Percentiles rank a stretch among this genome's conserved stretches.
phyloP scores from a whole-genome alignment of 2,113 vertebrate genomes.

The Dromas ardeola region DNA sequence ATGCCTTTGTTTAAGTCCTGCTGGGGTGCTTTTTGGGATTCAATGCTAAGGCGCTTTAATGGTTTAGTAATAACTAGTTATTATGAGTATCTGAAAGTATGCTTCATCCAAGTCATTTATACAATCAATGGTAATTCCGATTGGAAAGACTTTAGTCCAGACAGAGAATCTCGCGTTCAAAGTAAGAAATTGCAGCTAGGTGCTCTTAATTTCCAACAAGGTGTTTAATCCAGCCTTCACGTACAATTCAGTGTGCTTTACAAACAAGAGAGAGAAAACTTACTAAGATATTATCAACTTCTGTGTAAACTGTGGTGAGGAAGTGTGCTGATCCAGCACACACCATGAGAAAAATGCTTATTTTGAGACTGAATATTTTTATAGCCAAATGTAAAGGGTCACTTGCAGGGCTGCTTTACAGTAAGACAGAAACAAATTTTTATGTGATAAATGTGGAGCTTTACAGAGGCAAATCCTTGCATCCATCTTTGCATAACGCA shows the following conservation, averaged over 20 bases:
- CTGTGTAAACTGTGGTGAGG: not conserved
- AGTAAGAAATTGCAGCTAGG: not conserved
- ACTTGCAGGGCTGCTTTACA: not conserved
- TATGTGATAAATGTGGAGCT: not conserved
- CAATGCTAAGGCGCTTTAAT: not conserved
- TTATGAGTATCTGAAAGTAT: not conserved
- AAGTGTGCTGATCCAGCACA: not conserved
- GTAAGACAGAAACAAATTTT: not conserved
- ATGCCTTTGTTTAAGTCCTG: conserved; percentile 1
- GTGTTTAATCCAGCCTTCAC: not conserved
- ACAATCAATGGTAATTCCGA: not conserved
- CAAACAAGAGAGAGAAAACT: not conserved
- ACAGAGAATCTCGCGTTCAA: not conserved
- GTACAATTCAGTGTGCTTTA: not conserved
- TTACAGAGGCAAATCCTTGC: not conserved
- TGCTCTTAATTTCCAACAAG: not conserved
- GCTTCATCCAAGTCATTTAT: conserved; percentile 1
- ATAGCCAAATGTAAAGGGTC: not conserved
- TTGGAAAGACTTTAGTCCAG: not conserved
- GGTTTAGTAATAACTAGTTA: not conserved
- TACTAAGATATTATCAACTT: not conserved
- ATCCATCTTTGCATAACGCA: not conserved
- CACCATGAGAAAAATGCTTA: not conserved
- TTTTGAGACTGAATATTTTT: not conserved
- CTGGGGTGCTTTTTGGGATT: not conserved